phyloP scores from a whole-genome alignment of 2,888 invertebrate genomes.

The Cryptocheilus praepositus region DNA sequence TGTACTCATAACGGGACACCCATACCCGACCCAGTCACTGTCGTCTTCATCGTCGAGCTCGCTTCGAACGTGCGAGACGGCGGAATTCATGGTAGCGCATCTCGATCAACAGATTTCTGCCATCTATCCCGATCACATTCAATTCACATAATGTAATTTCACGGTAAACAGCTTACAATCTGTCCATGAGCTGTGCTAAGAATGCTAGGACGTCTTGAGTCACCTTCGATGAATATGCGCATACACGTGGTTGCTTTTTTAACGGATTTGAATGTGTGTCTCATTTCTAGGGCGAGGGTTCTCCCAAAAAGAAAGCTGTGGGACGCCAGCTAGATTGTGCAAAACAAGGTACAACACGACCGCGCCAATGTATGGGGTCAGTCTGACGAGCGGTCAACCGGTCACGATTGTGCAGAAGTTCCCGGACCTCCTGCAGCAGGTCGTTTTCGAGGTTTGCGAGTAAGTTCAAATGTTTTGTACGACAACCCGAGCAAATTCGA shows the following conservation, averaged over 20 bases:
- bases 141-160: too few species aligned
- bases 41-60: slow-evolving; percentile 54
- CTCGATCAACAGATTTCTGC: too few species aligned
- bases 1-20: slow-evolving; percentile 68
- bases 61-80: slow-evolving; percentile 4
- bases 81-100: too few species aligned
- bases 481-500: slow-evolving; percentile 21
- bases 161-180: too few species aligned
- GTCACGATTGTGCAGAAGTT: slow-evolving; percentile 96
- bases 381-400: slow-evolving; percentile 92
- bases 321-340: slow-evolving; percentile 87
- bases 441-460: slow-evolving; percentile 95
- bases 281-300: slow-evolving; percentile 71
- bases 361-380: slow-evolving; percentile 96
- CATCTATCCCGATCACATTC: too few species aligned
- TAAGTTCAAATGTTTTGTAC: slow-evolving; percentile 76
- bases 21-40: slow-evolving; percentile 60
- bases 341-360: slow-evolving; percentile 94
- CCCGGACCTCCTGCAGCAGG: slow-evolving; percentile 93
- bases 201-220: too few species aligned
- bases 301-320: slow-evolving; percentile 76
- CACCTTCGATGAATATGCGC: too few species aligned
- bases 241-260: too few species aligned
- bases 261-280: too few species aligned
- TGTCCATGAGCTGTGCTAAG: too few species aligned